Percentiles rank a stretch among this genome's conserved stretches.
These are phyloP conservation scores for Acanthacorydalis orientalis DNA, from an alignment of 2,888 invertebrate species.

Conservation along the genomic window DNA sequence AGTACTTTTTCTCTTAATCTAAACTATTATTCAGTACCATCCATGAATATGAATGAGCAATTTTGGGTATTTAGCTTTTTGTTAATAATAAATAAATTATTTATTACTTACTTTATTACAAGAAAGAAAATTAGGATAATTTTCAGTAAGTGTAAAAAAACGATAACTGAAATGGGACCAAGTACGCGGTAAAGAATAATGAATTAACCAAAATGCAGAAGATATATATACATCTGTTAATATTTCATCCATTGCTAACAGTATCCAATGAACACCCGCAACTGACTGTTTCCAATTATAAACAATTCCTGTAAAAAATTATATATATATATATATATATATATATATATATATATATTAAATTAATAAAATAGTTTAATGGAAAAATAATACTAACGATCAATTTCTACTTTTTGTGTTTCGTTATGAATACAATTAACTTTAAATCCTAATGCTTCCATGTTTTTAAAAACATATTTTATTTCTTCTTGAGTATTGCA, in stretches of 20 bases:
- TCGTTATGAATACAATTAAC: not conserved
- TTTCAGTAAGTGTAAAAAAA: not conserved
- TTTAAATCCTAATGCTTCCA: not conserved
- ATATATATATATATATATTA: too few relatives aligned
- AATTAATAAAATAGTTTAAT: not conserved
- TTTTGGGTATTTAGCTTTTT: too few relatives aligned
- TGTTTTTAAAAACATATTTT: not conserved
- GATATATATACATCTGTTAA: not conserved
- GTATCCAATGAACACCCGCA: not conserved
- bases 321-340: too few relatives aligned
- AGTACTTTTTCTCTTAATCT: too few relatives aligned
- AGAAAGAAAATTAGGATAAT: not conserved
- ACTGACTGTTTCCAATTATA: too few relatives aligned
- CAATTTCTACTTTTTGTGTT: not conserved
- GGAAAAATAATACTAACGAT: not conserved
- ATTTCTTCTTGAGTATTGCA: conserved; percentile 1
- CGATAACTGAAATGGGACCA: conserved; percentile 2
- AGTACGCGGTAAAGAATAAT: conserved; percentile 1
- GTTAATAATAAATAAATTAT: too few relatives aligned
- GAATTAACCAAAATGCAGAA: conserved; percentile 1
- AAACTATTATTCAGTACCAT: too few relatives aligned
- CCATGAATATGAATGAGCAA: too few relatives aligned
- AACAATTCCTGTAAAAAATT: too few relatives aligned
- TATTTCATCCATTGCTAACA: not conserved
- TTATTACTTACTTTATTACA: not conserved